A percentile compares a stretch with the other conserved stretches of the same genome.
Conservation (phyloP, 2,888 invertebrate species). For the Eustalomyia histrio region DNA sequence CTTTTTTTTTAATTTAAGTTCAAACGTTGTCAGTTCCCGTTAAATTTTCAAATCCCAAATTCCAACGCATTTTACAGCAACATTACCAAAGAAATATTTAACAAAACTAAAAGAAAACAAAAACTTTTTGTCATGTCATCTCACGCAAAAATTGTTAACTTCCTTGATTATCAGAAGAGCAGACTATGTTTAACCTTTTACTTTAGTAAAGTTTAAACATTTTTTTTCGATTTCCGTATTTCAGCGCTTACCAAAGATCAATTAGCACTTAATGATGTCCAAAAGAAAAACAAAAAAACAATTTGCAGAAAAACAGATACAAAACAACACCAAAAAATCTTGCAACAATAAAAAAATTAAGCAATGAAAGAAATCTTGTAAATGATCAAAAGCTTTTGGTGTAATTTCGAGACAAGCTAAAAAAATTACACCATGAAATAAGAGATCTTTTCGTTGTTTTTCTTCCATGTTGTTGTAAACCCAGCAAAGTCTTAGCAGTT, state of each 20-base stretch:
- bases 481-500: no score
- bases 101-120: background rate
- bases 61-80: constrained; percentile 13
- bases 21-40: background rate
- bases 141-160: constrained; percentile 64
- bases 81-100: background rate
- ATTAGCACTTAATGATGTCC: constrained; percentile 66
- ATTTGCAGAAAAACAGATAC: constrained; percentile 49
- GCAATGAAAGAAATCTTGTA: constrained; percentile 45
- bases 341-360: constrained; percentile 37
- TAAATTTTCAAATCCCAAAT: background rate
- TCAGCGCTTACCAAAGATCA: constrained; percentile 55
- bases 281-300: constrained; percentile 39
- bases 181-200: constrained; percentile 64
- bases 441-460: constrained; percentile 53
- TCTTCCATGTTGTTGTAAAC: background rate
- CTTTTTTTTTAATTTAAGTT: no score
- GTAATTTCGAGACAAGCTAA: constrained; percentile 33
- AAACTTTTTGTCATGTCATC: constrained; percentile 58
- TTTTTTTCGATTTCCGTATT: background rate
- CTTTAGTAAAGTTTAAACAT: constrained; percentile 15
- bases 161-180: constrained; percentile 59
- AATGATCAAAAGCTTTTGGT: constrained; percentile 57
- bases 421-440: constrained; percentile 53
- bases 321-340: constrained; percentile 30